Percentiles rank a stretch among this genome's conserved stretches.
These are phyloP conservation scores for Rutpela maculata DNA, from an alignment of 2,888 invertebrate genomes.

Conservation along the genomic window DNA sequence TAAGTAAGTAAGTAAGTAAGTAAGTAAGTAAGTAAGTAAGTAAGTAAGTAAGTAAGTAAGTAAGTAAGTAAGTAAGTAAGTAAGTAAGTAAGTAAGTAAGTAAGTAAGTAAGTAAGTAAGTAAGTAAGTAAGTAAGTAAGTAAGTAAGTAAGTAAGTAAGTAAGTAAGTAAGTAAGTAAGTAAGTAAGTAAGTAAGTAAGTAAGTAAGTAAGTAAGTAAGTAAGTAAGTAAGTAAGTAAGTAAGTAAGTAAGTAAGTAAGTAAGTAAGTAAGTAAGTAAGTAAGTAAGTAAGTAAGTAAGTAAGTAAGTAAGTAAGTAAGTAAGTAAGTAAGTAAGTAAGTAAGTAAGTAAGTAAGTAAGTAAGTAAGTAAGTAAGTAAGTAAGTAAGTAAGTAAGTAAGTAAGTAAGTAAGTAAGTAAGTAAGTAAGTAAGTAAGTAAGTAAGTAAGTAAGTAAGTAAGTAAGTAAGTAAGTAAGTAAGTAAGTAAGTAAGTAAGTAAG, in stretches of 20 bases:
- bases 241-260: conserved; percentile 23
- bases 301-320: conserved; percentile 23
- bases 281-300: conserved; percentile 23
- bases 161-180: conserved; percentile 43
- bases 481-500: too few species aligned
- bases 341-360: conserved; percentile 23
- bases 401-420: conserved; percentile 20
- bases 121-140: conserved; percentile 43
- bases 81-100: conserved; percentile 43
- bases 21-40: conserved; percentile 43
- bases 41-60: conserved; percentile 43
- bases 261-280: conserved; percentile 23
- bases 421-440: conserved; percentile 20
- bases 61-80: conserved; percentile 43
- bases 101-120: conserved; percentile 43
- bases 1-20: conserved; percentile 43
- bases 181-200: conserved; percentile 43
- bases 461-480: conserved; percentile 21
- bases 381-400: conserved; percentile 23
- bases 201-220: conserved; percentile 24
- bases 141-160: conserved; percentile 43
- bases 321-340: conserved; percentile 23
- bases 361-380: conserved; percentile 23
- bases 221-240: conserved; percentile 23
- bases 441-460: conserved; percentile 15